Percentiles rank a stretch among this genome's conserved stretches.
phyloP scores from a whole-genome alignment of 2,888 invertebrate genomes.

The Allophyes oxyacanthae region DNA sequence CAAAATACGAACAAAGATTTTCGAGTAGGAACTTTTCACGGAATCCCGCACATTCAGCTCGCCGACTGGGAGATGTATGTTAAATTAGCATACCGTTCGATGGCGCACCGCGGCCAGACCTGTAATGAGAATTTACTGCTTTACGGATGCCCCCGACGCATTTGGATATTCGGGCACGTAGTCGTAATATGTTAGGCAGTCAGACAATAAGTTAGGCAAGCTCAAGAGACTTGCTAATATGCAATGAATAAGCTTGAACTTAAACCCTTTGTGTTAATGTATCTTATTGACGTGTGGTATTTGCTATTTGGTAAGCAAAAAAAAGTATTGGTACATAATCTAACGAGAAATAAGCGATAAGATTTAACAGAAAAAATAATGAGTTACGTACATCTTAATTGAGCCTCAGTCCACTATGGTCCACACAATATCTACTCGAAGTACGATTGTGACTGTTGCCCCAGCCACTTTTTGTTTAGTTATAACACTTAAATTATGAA shows the following conservation, averaged over 20 bases:
- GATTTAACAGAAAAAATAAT: too few relatives aligned
- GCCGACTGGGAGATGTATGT: conserved; percentile 65
- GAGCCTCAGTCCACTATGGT: too few relatives aligned
- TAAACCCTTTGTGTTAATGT: conserved; percentile 29
- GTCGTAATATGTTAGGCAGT: conserved; percentile 46
- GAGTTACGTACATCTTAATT: too few relatives aligned
- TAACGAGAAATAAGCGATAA: too few relatives aligned
- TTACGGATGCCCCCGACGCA: conserved; percentile 59
- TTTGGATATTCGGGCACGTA: conserved; percentile 63
- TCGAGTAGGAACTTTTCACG: conserved; percentile 14
- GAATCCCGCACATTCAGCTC: conserved; percentile 29
- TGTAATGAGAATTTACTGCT: conserved; percentile 79
- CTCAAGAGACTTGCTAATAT: conserved; percentile 29
- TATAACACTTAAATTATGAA: too few relatives aligned
- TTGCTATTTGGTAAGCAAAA: conserved; percentile 1
- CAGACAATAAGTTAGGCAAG: conserved; percentile 44
- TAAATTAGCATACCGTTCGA: conserved; percentile 83
- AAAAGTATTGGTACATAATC: too few relatives aligned
- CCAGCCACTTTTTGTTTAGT: too few relatives aligned
- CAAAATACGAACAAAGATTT: conserved; percentile 17
- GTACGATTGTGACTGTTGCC: too few relatives aligned
- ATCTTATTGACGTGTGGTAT: conserved; percentile 10
- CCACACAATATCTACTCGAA: too few relatives aligned
- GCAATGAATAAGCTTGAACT: conserved; percentile 39
- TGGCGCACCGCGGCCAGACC: conserved; percentile 62